Evolutionary conservation across 2,797 vertebrate genomes (phyloP), one percentile per base, ranked within the genome.

Genomic region (Phoebastria nigripes): DNA sequence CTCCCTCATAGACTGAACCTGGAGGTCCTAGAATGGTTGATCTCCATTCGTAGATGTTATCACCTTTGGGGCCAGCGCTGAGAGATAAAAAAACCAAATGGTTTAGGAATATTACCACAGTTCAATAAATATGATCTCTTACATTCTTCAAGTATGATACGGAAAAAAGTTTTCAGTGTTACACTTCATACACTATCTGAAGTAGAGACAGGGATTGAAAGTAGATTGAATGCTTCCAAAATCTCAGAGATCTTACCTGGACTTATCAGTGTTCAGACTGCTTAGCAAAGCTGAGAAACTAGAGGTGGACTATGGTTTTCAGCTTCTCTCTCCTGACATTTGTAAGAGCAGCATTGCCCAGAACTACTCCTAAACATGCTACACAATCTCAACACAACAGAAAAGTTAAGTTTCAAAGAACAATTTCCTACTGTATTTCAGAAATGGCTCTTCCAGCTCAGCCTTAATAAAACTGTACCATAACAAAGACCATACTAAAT

Each of bases 11-110:
- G 84, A 99, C 99, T n/a, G 99, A 99, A 72, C 99, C 99, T 15
- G 99, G 99, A 39, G 99, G 99, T 95, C 99, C 99, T 85, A 99
- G 98, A 95, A 99, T 99, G 91, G 99, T 99, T 35, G 99, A 99
- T 96, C 99, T 98, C 99, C 99, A 99, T 97, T 99, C 99, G 18
- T 99, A 99, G 98, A 99, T 99, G 98, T 99, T 99, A 96, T 99
- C 99, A 70, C 99, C 99, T 98, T 99, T 99, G 49, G 99, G 99
- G 52, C 99, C 99, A 97, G 99, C 99, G 6, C 99, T 99, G 97
- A 77, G 52, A 94, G 49, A 80, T 5, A 56, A 84, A 85, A 87
- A 88, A 3, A 14, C 0, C 7, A 62, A 82, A 73, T 3, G 0
- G 58, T 44, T 96, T 55, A 80, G 44, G 87, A 92, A 87, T 59